Evolutionary conservation across 35 echinoderm and acorn worm genomes (phyloP).

Genomic region (Patiria miniata): DNA sequence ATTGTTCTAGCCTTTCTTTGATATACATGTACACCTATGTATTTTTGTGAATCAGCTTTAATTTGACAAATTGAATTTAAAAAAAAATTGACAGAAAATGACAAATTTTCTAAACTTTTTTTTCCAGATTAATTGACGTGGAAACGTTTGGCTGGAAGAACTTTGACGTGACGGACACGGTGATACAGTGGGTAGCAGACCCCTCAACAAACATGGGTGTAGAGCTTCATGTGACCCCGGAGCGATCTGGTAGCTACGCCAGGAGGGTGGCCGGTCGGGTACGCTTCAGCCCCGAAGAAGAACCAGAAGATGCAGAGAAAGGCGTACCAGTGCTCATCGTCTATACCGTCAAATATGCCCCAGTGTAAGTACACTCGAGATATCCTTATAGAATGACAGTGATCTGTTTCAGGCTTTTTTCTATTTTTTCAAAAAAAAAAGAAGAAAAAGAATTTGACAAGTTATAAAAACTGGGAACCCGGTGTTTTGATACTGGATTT

Average conservation of each 20-base stretch:
- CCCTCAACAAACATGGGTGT: conserved; percentile 56
- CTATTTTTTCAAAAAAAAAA: too few relatives aligned
- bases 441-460: neutral
- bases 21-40: too few relatives aligned
- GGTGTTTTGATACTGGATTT: neutral
- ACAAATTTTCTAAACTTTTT: neutral
- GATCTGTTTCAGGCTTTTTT: neutral
- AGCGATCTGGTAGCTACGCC: conserved; percentile 63
- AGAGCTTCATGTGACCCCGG: conserved; percentile 62
- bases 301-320: conserved; percentile 34
- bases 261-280: conserved; percentile 69
- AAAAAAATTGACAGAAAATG: neutral
- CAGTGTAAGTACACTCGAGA: conserved; percentile 72
- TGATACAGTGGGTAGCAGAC: conserved; percentile 63
- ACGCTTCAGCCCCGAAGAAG: conserved; percentile 57
- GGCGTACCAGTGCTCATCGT: conserved; percentile 74
- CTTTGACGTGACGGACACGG: conserved; percentile 82
- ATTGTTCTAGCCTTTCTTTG: too few relatives aligned
- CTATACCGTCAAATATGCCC: conserved; percentile 87
- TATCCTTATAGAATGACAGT: neutral
- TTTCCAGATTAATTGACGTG: conserved; percentile 64
- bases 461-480: neutral
- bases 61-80: neutral
- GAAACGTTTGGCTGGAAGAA: conserved; percentile 82
- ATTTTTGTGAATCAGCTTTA: too few relatives aligned